Evolutionary conservation across 1,140 invertebrate genomes (phyloP), one percentile per base, ranked within the genome.

Genomic region (Drosophila pandora): DNA sequence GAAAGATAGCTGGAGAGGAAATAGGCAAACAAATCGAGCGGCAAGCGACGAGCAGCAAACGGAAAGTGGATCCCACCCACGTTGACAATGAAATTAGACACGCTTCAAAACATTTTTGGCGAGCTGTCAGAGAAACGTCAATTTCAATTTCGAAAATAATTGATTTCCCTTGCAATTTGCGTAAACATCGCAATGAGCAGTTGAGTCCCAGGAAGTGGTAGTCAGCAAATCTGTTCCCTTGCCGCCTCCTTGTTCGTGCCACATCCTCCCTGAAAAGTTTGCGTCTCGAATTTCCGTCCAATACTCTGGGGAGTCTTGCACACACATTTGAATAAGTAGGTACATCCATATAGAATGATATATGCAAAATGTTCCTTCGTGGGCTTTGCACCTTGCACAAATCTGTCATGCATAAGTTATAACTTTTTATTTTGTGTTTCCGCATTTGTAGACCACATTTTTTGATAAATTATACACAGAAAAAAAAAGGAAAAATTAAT

Each of bases 31-130:
- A 57, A 70, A 57, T 57, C 43, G 67, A 57, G 52, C 23, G 25
- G 23, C 43, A 9, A 28, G 22, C 3, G 32, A 43, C 5, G 13
- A 43, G 13, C 13, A 10, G 34, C 32, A 32, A 32, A 32, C 32
- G 32, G 13, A 13, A 13, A 47, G 62, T 6, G 32, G 10, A 53
- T 13, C n/a, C 41, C 56, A 47, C 28, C 39, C 48, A 37, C 80
- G 76, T 76, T 84, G 80, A 85, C 81, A 84, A 85, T 85, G 74
- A 85, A 81, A 85, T 85, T 85, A 85, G 81, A 85, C 82, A 84
- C 62, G 81, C 82, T 81, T 85, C 82, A 85, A 61, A 85, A 85
- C 82, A 85, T 85, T 85, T 85, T 85, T 77, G 81, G 81, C 60
- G 67, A 80, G 79, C 77, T 82, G 82, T 87, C 83, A 87, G 75